phyloP scores from a whole-genome alignment of 2,113 vertebrate species.

The Mormoops blainvillei region DNA sequence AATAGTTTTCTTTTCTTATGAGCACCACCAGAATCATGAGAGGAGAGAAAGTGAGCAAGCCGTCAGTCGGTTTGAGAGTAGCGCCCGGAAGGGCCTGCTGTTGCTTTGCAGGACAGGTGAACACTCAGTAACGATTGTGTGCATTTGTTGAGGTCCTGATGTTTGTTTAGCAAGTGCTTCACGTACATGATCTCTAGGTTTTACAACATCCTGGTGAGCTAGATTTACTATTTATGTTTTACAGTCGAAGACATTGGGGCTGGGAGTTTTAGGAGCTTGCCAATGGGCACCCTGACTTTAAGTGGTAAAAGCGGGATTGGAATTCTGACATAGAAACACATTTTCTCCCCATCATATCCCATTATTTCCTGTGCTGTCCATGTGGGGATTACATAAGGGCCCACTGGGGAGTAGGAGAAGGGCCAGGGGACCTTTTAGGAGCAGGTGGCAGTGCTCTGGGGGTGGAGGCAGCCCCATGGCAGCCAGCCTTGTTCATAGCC shows the following conservation, averaged over 20 bases:
- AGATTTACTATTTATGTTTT: neutral
- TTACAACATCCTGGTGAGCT: neutral
- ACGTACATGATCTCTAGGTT: neutral
- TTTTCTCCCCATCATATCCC: too few relatives aligned
- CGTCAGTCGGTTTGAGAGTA: rapidly evolving
- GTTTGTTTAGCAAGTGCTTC: neutral
- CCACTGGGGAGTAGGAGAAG: neutral
- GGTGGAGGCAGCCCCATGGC: neutral
- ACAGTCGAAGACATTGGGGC: neutral
- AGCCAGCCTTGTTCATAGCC: rapidly evolving
- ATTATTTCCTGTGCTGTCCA: neutral
- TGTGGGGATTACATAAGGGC: neutral
- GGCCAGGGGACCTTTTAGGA: neutral
- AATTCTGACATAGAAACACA: neutral
- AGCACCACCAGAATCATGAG: neutral
- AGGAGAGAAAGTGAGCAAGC: neutral
- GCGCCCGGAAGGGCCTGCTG: too few relatives aligned
- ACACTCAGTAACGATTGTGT: too few relatives aligned
- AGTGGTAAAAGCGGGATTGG: neutral
- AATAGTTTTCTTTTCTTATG: neutral
- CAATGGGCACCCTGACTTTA: neutral
- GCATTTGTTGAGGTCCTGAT: neutral
- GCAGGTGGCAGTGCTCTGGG: too few relatives aligned
- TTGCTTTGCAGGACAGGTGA: neutral
- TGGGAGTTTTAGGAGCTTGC: neutral